Base-by-base conservation (phyloP, 2,113 vertebrate genomes). In the Silurus glanis region DNA sequence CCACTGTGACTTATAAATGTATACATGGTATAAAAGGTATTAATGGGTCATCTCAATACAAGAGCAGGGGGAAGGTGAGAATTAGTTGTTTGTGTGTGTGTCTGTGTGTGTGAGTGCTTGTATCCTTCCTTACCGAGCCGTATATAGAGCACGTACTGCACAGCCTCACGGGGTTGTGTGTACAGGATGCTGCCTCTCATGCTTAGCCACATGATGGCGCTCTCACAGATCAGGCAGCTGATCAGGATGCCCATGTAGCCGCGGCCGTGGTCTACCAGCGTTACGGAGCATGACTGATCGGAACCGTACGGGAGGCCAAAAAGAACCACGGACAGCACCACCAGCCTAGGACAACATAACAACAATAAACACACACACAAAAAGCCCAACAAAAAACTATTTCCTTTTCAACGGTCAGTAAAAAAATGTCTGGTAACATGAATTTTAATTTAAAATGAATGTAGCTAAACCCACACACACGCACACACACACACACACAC, bases 121-220 rank as follows among this genome's bases (percentile, higher is more conserved):
- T 83, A 82, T 49, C 83, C n/a, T 55, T 14, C 90, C 97, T 96
- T 95, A 99, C 98, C 97, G 83, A 99, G 96, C 87, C 98, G 96
- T 92, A 99, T 98, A 88, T 99, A 99, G 91, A 99, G 95, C 89
- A 99, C 97, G 72, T 99, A 99, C 95, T 99, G 97, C 96, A 99
- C 98, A 84, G 98, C 98, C 88, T 99, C 97, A 56, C 98, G 95
- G 28, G 98, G 98, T 93, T 99, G 97, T 0, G 98, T 99, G 95
- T 99, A 98, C 85, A 99, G 95, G 94, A 99, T 99, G 92, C 97
- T 98, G 89, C 98, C 98, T 19, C 98, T 95, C 98, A 99, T 99
- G 94, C 98, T 99, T 92, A 99, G 93, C 98, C 98, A 99, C 95
- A 99, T 99, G 96, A 99, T 99, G 94, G 97, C 98, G 87, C 97